phyloP scores from a whole-genome alignment of 2,888 invertebrate species.

The Encarsia formosa region DNA sequence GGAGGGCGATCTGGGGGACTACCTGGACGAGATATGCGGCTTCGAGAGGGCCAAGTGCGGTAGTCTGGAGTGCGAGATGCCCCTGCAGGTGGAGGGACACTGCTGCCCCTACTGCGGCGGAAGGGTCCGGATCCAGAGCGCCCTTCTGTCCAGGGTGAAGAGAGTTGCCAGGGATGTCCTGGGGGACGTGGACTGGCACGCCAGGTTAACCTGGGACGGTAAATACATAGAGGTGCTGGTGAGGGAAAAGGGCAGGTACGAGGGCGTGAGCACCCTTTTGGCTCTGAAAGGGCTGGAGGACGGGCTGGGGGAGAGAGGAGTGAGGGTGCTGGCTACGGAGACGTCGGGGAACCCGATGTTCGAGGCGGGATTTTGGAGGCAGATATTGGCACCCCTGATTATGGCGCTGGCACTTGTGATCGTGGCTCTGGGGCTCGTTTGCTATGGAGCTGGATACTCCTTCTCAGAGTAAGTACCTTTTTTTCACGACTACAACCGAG shows the following conservation, averaged over 20 bases:
- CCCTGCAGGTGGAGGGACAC: slow-evolving; percentile 47
- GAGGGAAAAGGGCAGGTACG: slow-evolving; percentile 38
- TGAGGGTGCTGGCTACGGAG: slow-evolving; percentile 29
- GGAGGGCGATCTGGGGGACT: slow-evolving; percentile 31
- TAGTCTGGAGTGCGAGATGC: slow-evolving; percentile 38
- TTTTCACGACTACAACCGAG: too few species aligned
- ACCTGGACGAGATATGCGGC: slow-evolving; percentile 43
- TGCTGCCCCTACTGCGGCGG: slow-evolving; percentile 47
- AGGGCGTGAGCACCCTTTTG: slow-evolving; percentile 34
- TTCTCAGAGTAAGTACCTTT: slow-evolving; percentile 42
- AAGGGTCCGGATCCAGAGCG: slow-evolving; percentile 31
- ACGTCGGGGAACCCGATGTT: slow-evolving; percentile 36
- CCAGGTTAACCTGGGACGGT: slow-evolving; percentile 36
- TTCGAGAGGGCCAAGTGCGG: slow-evolving; percentile 39
- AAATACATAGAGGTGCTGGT: slow-evolving; percentile 39
- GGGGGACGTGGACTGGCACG: slow-evolving; percentile 38
- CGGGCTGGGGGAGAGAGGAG: too few species aligned
- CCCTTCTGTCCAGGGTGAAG: slow-evolving; percentile 32
- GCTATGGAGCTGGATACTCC: slow-evolving; percentile 40
- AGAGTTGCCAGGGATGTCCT: slow-evolving; percentile 33
- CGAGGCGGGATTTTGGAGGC: slow-evolving; percentile 32
- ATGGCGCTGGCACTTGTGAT: slow-evolving; percentile 34
- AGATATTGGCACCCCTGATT: too few species aligned
- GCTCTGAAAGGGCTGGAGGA: slow-evolving; percentile 36
- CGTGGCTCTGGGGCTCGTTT: slow-evolving; percentile 31